Percentiles rank a stretch among this genome's conserved stretches.
phyloP scores from a whole-genome alignment of 2,888 invertebrate species.

The Nasonia oneida region DNA sequence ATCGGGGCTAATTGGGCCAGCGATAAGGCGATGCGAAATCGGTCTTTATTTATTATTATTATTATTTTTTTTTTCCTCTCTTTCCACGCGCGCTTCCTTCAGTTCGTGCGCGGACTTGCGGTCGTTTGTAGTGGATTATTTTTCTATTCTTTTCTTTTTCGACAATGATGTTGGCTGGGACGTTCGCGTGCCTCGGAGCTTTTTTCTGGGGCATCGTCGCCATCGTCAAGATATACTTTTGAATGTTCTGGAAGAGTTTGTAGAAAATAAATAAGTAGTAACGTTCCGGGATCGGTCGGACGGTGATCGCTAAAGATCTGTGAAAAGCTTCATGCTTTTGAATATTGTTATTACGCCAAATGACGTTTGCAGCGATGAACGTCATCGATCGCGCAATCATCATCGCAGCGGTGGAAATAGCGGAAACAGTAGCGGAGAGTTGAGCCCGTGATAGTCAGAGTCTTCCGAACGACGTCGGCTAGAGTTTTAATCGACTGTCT shows the following conservation, averaged over 20 bases:
- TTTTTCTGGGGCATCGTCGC: not conserved
- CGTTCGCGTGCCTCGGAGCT: too few species aligned
- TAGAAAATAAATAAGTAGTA: too few species aligned
- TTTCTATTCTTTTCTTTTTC: not conserved
- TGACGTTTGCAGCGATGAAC: not conserved
- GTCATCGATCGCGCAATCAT: conserved; percentile 15
- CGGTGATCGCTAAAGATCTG: too few species aligned
- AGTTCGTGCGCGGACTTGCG: not conserved
- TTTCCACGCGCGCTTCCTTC: not conserved
- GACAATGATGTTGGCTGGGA: not conserved
- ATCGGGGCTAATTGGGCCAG: conserved; percentile 69
- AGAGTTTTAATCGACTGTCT: not conserved
- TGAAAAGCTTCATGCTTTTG: too few species aligned
- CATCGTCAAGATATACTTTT: not conserved
- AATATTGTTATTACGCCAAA: not conserved
- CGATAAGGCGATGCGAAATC: conserved; percentile 62
- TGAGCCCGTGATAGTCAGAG: not conserved
- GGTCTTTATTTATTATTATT: not conserved
- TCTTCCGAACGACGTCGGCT: not conserved
- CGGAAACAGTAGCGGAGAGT: not conserved
- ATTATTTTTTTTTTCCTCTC: not conserved
- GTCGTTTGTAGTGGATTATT: not conserved
- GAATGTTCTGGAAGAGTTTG: not conserved
- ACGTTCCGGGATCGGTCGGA: too few species aligned
- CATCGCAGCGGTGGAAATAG: not conserved